Evolutionary conservation across 2,113 vertebrate genomes (phyloP).

Genomic region (Hippocampus comes): DNA sequence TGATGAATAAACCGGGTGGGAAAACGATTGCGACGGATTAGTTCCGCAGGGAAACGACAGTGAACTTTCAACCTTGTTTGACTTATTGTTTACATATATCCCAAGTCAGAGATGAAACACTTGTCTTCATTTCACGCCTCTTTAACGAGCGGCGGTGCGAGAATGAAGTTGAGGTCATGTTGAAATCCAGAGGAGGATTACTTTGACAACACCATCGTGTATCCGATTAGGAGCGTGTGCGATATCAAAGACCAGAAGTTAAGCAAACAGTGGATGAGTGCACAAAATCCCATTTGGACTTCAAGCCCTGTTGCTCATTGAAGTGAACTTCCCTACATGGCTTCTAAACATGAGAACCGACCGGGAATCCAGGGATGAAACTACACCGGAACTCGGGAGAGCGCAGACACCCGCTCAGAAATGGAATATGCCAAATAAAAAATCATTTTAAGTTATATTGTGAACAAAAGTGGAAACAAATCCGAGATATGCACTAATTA

Average conservation of each 20-base stretch:
- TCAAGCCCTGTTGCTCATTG: not conserved
- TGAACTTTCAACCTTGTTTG: slow-evolving; percentile 2
- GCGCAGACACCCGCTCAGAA: not conserved
- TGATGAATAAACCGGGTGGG: not conserved
- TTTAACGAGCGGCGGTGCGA: not conserved
- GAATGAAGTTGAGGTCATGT: not conserved
- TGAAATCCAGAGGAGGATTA: slow-evolving; percentile 10
- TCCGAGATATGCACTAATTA: no score
- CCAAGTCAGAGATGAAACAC: slow-evolving; percentile 13
- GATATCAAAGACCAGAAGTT: slow-evolving; percentile 26
- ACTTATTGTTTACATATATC: slow-evolving; percentile 11
- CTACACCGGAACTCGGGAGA: not conserved
- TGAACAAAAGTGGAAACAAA: not conserved
- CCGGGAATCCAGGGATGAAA: not conserved
- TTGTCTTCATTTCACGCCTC: slow-evolving; percentile 11
- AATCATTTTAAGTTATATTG: not conserved
- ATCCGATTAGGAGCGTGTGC: not conserved
- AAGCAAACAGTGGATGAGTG: slow-evolving; percentile 29
- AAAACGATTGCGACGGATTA: not conserved
- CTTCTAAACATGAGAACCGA: not conserved
- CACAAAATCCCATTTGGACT: slow-evolving; percentile 4
- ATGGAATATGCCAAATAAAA: not conserved
- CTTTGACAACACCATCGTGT: slow-evolving; percentile 1
- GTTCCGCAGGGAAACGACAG: not conserved
- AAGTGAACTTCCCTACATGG: not conserved